phyloP scores from a whole-genome alignment of 2,113 vertebrate genomes.

The Sinocyclocheilus anophthalmus region DNA sequence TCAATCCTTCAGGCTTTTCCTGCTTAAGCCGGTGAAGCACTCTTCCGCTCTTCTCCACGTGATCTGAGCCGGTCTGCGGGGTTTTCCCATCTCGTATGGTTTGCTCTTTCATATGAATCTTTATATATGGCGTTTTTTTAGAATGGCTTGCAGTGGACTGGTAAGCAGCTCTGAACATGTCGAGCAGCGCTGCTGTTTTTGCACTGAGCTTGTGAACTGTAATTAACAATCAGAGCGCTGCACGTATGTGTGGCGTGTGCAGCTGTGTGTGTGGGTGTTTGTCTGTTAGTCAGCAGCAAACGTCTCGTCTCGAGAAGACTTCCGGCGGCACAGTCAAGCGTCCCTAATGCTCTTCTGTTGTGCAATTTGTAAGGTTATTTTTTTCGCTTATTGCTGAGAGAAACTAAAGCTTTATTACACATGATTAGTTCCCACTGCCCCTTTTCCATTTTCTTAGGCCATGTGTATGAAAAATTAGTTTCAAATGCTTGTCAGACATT shows the following conservation, averaged over 20 bases:
- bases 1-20: conserved; percentile 23
- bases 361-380: conserved; percentile 55
- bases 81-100: neutral
- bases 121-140: neutral
- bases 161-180: no score
- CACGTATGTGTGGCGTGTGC: neutral
- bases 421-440: conserved; percentile 64
- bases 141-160: neutral
- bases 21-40: neutral
- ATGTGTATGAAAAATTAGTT: conserved; percentile 60
- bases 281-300: conserved; percentile 9
- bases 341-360: conserved; percentile 59
- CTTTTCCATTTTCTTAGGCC: conserved; percentile 59
- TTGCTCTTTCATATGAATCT: no score
- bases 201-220: neutral
- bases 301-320: neutral
- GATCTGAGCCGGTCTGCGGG: neutral
- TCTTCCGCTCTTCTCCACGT: neutral
- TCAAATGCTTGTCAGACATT: conserved; percentile 54
- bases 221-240: conserved; percentile 14
- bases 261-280: conserved; percentile 20
- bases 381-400: conserved; percentile 49
- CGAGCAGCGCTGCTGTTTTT: no score
- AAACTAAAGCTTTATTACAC: conserved; percentile 67
- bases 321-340: conserved; percentile 55